Conservation (phyloP, 2,888 invertebrate species). For the Clunio marinus region DNA sequence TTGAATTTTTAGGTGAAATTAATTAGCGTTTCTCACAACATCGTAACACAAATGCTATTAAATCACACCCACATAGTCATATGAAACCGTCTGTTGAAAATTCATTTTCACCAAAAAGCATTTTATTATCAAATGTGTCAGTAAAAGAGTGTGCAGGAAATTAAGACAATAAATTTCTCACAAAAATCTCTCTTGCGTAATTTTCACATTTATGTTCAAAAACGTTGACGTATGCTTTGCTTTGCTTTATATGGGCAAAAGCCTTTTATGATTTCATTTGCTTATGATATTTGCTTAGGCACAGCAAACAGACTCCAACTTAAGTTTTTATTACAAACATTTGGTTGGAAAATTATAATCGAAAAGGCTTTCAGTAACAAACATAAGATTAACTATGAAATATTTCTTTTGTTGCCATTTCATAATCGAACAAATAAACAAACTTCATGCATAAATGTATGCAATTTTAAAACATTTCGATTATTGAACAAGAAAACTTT, state of each 20-base stretch:
- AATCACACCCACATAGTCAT: not conserved
- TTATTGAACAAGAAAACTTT: too few species aligned
- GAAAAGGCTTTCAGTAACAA: not conserved
- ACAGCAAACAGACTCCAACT: not conserved
- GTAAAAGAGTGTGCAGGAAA: not conserved
- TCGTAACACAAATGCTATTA: not conserved
- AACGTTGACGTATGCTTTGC: not conserved
- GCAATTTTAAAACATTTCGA: too few species aligned
- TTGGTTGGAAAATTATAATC: not conserved
- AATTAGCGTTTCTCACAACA: slow-evolving; percentile 30
- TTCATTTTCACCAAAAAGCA: not conserved
- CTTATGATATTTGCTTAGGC: not conserved
- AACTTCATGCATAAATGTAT: too few species aligned
- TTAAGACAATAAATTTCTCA: not conserved
- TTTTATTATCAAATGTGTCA: not conserved
- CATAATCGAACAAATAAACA: not conserved
- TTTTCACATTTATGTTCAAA: not conserved
- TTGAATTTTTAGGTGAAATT: too few species aligned
- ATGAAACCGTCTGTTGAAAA: not conserved
- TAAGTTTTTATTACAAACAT: not conserved
- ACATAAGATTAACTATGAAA: not conserved
- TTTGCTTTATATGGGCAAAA: not conserved
- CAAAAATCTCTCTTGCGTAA: not conserved
- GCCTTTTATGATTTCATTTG: too few species aligned
- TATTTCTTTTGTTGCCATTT: not conserved